Base-by-base conservation (phyloP, 2,113 vertebrate species). In the Haemorhous mexicanus region DNA sequence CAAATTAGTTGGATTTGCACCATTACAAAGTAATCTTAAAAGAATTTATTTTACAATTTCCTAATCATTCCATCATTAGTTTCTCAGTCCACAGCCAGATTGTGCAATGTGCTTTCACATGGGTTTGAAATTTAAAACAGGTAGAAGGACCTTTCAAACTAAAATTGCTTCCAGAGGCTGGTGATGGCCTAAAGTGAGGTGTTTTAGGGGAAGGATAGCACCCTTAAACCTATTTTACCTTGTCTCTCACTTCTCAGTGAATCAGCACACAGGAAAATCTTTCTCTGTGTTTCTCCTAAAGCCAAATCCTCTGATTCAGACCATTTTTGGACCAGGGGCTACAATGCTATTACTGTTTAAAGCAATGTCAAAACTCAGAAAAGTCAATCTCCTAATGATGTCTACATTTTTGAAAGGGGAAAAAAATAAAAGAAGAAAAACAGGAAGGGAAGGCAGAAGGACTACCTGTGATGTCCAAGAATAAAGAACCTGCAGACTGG, bases 1-100 rank as follows among this genome's bases (percentile, higher is more conserved):
- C 33, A 67, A 94, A 90, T 84, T 86, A 84, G 55, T 18, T 90
- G 79, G 33, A 83, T 94, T 59, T 88, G 72, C 68, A 89, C 56
- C 27, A 33, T 74, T 84, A 55, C 30, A 19, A 80, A 77, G 35
- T 73, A 67, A 70, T 59, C 26, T 58, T 50, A 70, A 84, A 53
- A 82, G 4, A 91, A 89, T 82, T 89, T 81, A 47, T 80, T 90
- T 93, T 75, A 47, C 47, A 32, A 19, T 87, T 88, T 90, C 47
- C 33, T 63, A 87, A 92, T 81, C 21, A 44, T 84, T 77, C 47
- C 30, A 32, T 44, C 19, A 2, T 78, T 81, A 77, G 50, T 26
- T 33, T 33, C 32, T 70, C 83, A 27, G 46, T 63, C 68, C 86
- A 49, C 7, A 82, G 28, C 26, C 58, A 84, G 33, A 27, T 3